Base-by-base conservation (phyloP, 2,888 invertebrate genomes). In the Cyclophora albipunctata region DNA sequence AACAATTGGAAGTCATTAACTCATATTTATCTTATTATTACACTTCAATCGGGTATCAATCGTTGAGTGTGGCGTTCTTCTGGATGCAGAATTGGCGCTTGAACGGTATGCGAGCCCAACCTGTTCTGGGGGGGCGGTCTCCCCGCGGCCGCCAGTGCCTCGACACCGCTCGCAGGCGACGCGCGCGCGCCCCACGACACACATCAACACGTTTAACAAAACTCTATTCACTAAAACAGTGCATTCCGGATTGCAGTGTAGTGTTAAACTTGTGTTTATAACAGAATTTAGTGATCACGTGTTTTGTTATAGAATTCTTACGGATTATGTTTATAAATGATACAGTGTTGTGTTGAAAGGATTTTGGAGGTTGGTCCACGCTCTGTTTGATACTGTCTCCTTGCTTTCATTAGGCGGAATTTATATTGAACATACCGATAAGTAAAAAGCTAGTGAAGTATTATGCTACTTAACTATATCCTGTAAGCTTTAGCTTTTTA, bases 211-310 rank as follows among this genome's bases (percentile, higher is more conserved):
- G 58, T 54, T 52, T 34, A 53, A 20, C 48, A 55, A 53, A 51
- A 52, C 48, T 53, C 55, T 52, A 49, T 53, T 56, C 56, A 67
- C 64, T 70, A 73, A 73, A 73, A 70, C 68, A 74, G 73, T 75
- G 71, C 58, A 66, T 64, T 67, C 59, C 74, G 86, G 86, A 86
- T 86, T 86, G 86, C 86, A 86, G 86, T 86, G 85, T 52, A 70
- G 81, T 82, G 82, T 69, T 53, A 50, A 40, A 51, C 53, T 49
- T 59, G 57, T 57, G 62, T 55, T 54, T 57, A 35, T 46, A 59
- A 51, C 56, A 47, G 46, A 50, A 50, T 51, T 55, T n/a, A 42
- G 48, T 52, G 55, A 52, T 53, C 45, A 47, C 55, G 66, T 66
- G 63, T 57, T 55, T 48, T n/a, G 57, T 52, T 53, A 59, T 63